These are phyloP conservation scores for Lepisosteus osseus DNA, from an alignment of 2,113 vertebrate genomes.

Conservation along the genomic window DNA sequence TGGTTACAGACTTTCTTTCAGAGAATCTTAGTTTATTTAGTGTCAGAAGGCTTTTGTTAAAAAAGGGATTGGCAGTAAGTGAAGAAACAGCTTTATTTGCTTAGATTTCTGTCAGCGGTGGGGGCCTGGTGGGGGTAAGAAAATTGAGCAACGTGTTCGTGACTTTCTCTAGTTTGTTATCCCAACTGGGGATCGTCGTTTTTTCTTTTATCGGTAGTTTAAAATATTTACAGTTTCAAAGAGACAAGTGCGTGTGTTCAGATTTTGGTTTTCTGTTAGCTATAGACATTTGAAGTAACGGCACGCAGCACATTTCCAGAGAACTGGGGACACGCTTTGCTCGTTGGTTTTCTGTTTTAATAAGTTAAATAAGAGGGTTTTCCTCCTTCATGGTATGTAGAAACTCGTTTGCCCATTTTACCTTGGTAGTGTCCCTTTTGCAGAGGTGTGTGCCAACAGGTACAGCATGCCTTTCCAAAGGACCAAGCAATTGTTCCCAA, in stretches of 20 bases:
- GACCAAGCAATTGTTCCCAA: conserved; percentile 13
- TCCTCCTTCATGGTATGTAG: background rate
- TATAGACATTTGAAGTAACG: background rate
- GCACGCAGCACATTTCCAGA: background rate
- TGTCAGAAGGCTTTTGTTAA: no score
- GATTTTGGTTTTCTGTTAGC: background rate
- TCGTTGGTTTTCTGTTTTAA: background rate
- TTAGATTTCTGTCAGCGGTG: no score
- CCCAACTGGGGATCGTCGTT: no score
- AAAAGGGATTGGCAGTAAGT: no score
- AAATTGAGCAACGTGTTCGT: no score
- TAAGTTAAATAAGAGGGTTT: background rate
- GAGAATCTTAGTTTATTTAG: no score
- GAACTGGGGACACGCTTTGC: background rate
- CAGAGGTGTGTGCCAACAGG: conserved; percentile 10
- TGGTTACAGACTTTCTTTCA: no score
- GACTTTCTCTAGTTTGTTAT: no score
- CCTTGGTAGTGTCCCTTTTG: conserved; percentile 14
- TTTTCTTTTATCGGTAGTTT: no score
- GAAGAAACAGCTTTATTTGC: no score
- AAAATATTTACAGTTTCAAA: no score
- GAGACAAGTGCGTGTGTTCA: background rate
- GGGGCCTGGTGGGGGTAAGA: no score
- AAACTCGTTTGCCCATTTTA: conserved; percentile 2
- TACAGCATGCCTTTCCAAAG: background rate